phyloP scores from a whole-genome alignment of 2,113 vertebrate genomes.

The Erythrocercus mccallii region DNA sequence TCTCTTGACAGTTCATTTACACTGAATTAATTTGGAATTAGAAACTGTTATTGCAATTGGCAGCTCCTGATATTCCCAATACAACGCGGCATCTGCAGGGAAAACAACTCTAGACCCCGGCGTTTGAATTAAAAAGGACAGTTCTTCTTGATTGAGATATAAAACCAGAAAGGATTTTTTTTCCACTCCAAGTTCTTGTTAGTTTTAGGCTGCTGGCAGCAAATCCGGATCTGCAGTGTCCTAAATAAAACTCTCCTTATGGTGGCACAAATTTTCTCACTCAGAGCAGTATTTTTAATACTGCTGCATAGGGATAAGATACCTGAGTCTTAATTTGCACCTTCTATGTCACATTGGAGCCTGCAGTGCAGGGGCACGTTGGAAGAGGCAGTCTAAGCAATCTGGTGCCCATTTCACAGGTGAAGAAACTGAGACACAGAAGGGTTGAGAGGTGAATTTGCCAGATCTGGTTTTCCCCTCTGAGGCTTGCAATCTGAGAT shows the following conservation, averaged over 20 bases:
- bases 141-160: slow-evolving; percentile 71
- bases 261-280: background rate
- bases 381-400: background rate
- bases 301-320: background rate
- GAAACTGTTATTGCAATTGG: slow-evolving; percentile 86
- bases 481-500: background rate
- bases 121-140: slow-evolving; percentile 81
- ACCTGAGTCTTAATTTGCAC: background rate
- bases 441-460: background rate
- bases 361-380: fast-evolving
- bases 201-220: background rate
- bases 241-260: background rate
- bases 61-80: slow-evolving; percentile 84
- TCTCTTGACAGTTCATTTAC: slow-evolving; percentile 93
- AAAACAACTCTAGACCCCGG: slow-evolving; percentile 54
- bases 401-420: background rate
- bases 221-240: background rate
- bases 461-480: background rate
- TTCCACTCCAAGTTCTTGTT: background rate
- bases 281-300: background rate
- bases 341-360: background rate
- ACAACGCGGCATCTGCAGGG: slow-evolving; percentile 57
- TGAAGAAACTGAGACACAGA: background rate
- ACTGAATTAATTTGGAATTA: slow-evolving; percentile 95
- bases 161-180: slow-evolving; percentile 67